A percentile compares a stretch with the other conserved stretches of the same genome.
These are phyloP conservation scores for Limanda limanda DNA, from an alignment of 2,113 vertebrate species.

Conservation along the genomic window DNA sequence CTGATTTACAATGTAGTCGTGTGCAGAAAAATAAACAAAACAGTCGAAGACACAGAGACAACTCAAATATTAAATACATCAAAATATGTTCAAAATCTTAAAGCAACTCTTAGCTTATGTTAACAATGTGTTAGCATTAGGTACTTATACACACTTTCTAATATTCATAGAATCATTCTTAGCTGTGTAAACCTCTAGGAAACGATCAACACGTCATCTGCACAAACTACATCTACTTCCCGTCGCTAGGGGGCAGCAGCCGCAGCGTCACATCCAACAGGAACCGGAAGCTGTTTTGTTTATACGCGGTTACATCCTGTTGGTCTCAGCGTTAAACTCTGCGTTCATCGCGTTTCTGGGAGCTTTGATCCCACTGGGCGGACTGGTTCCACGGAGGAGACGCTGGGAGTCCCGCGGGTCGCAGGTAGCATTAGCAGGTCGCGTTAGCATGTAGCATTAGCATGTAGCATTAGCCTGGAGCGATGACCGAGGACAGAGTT, in stretches of 20 bases:
- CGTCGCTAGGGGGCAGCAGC: conserved; percentile 12
- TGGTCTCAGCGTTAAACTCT: neutral
- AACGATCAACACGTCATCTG: too few species aligned
- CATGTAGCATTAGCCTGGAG: neutral
- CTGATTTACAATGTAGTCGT: too few species aligned
- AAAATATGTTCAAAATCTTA: too few species aligned
- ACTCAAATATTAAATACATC: too few species aligned
- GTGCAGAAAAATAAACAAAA: too few species aligned
- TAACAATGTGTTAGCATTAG: too few species aligned
- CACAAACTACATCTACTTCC: conserved; percentile 15
- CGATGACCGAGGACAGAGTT: conserved; percentile 9
- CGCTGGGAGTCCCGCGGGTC: neutral
- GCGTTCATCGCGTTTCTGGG: rapidly evolving
- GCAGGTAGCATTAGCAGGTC: conserved; percentile 4
- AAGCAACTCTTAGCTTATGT: too few species aligned
- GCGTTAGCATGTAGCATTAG: conserved; percentile 18
- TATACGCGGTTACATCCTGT: conserved; percentile 36
- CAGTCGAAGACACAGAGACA: too few species aligned
- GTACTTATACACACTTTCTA: too few species aligned
- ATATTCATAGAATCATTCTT: too few species aligned
- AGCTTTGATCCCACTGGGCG: too few species aligned
- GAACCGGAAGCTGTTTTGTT: conserved; percentile 51
- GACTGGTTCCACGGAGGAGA: neutral
- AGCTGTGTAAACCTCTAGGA: too few species aligned
- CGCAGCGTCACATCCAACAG: rapidly evolving